Conservation (phyloP, 2,888 invertebrate genomes). For the Cephonodes hylas region DNA sequence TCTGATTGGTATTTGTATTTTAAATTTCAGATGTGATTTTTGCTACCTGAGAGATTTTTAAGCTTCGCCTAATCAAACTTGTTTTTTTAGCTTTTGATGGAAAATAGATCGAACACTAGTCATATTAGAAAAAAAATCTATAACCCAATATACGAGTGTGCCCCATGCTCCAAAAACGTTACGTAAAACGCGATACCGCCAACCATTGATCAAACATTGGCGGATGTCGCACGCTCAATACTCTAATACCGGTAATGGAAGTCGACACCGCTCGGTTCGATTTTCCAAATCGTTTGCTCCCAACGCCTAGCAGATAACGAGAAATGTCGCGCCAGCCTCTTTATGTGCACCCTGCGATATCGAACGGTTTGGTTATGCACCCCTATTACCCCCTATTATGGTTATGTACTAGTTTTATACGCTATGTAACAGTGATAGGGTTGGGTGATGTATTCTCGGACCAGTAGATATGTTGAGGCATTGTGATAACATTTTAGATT, state of each 20-base stretch:
- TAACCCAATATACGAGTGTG: neutral
- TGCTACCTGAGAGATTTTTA: too few species aligned
- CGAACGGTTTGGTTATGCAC: conserved; percentile 13
- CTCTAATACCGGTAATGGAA: conserved; percentile 77
- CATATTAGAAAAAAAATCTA: neutral
- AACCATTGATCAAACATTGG: conserved; percentile 8
- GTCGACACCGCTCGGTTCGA: conserved; percentile 63
- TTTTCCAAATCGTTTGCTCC: conserved; percentile 76
- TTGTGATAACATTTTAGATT: too few species aligned
- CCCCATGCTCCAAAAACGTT: neutral
- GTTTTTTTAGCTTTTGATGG: too few species aligned
- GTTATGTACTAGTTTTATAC: neutral
- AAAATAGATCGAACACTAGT: too few species aligned
- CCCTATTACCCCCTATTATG: conserved; percentile 12
- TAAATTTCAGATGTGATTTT: too few species aligned
- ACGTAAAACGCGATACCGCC: neutral
- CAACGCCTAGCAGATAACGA: conserved; percentile 63
- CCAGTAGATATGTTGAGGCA: too few species aligned
- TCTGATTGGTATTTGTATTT: too few species aligned
- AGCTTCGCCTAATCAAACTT: too few species aligned
- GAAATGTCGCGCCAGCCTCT: conserved; percentile 63
- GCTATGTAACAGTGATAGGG: too few species aligned
- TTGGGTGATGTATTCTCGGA: too few species aligned
- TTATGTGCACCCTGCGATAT: conserved; percentile 43
- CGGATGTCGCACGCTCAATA: conserved; percentile 22